Percentiles rank a stretch among this genome's conserved stretches.
Evolutionary conservation across 2,797 vertebrate species (phyloP).

Genomic region (Chiroxiphia lanceolata): DNA sequence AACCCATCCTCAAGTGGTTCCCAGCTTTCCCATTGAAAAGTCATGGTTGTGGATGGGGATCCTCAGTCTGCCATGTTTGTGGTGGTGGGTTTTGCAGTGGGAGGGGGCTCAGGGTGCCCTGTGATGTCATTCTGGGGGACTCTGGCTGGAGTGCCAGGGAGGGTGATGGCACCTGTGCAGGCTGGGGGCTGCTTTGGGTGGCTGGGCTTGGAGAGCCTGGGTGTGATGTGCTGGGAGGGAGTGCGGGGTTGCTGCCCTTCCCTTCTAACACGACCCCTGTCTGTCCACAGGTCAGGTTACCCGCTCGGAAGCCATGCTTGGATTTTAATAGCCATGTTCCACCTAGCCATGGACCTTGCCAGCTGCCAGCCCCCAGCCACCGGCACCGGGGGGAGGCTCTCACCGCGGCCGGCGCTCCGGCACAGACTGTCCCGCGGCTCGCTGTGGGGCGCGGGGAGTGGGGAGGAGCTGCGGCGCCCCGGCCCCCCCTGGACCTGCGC

Average conservation of each 20-base stretch:
- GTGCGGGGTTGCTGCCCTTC: rapidly evolving
- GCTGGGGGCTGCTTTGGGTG: background rate
- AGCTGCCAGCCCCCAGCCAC: constrained; percentile 71
- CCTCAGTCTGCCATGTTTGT: rapidly evolving
- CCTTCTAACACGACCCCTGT: background rate
- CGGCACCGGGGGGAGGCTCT: constrained; percentile 44
- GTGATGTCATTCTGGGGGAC: rapidly evolving
- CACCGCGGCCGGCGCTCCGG: constrained; percentile 49
- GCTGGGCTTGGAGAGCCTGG: background rate
- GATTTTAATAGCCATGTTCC: constrained; percentile 83
- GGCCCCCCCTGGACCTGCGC: constrained; percentile 49
- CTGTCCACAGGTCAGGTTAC: constrained; percentile 76
- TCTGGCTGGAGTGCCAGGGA: rapidly evolving
- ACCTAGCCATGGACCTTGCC: constrained; percentile 77
- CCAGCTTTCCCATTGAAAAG: rapidly evolving
- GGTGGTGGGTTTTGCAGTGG: rapidly evolving
- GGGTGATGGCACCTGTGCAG: rapidly evolving
- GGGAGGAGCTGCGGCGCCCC: constrained; percentile 42
- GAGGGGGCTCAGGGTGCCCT: too few relatives aligned
- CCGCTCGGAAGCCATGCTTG: constrained; percentile 80
- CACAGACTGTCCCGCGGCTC: constrained; percentile 59
- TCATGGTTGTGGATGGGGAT: rapidly evolving
- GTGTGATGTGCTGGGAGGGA: rapidly evolving
- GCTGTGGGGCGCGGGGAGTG: constrained; percentile 63
- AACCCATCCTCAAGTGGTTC: rapidly evolving